Evolutionary conservation across 2,888 invertebrate species (phyloP), one percentile per base, ranked within the genome.

Genomic region (Andrena chrysosceles): DNA sequence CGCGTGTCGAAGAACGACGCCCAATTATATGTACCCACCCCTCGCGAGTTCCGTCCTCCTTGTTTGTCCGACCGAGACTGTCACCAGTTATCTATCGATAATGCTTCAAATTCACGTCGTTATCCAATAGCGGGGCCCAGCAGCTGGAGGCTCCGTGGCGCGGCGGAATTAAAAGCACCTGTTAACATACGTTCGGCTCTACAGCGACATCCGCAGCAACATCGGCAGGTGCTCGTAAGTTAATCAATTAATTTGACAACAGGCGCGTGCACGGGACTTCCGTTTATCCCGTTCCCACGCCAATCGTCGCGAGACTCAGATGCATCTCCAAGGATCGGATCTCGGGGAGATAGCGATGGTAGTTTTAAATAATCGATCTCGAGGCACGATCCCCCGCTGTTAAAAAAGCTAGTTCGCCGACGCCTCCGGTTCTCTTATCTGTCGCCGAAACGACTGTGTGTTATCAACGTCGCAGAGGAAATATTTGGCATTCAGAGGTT

Each of bases 181-280:
- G 87, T 87, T 87, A 87, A 87, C 84, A 85, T 73, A 87, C 60
- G 78, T 56, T 76, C 70, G 68, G 64, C 68, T 77, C 64, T 67
- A 76, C 75, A 70, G 63, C 79, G 77, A 84, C 84, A 82, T 84
- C 75, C 79, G 79, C 68, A 60, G n/a, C 80, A 56, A 75, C 63
- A 73, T 68, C 82, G 87, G 78, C 87, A 87, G 87, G 85, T 87
- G 83, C 71, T 62, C 56, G 72, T 73, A 86, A 84, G 87, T 83
- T 86, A 86, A 88, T 87, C 87, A 83, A 88, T 81, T 89, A 88
- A 89, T 87, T 89, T 71, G 87, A 85, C 77, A 83, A 84, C 69
- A 74, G 81, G 84, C 62, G 77, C 64, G 71, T 79, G 79, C 79
- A 83, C 82, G 82, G 69, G 76, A 88, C 85, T 87, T 89, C 72